phyloP scores from a whole-genome alignment of 2,113 vertebrate species.

The Sarotherodon lohbergeri region DNA sequence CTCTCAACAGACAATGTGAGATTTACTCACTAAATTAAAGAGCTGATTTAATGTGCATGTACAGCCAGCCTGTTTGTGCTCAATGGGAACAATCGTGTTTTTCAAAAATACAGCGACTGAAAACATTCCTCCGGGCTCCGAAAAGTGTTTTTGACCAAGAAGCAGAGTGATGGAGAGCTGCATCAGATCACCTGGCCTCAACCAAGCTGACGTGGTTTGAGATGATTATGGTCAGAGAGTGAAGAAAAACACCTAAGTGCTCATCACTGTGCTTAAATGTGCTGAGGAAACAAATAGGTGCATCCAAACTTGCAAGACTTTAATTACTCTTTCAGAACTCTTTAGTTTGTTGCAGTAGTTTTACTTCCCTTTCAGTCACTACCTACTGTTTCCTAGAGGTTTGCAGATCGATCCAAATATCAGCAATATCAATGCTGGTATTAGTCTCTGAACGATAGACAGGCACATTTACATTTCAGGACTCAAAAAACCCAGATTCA shows the following conservation, averaged over 20 bases:
- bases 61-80: not conserved
- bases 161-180: not conserved
- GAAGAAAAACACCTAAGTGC: not conserved
- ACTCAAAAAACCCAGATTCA: not conserved
- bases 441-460: not conserved
- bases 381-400: not conserved
- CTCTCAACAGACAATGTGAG: not conserved
- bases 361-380: not conserved
- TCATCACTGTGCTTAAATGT: not conserved
- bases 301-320: not conserved
- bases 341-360: not conserved
- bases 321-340: not conserved
- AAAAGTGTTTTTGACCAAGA: not conserved
- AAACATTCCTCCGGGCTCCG: not conserved
- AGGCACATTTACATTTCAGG: not conserved
- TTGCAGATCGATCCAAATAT: not conserved
- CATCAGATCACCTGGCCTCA: not conserved
- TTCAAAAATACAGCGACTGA: not conserved
- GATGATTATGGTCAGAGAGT: not conserved
- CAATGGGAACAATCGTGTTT: not conserved
- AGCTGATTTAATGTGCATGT: not conserved
- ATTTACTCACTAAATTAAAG: not conserved
- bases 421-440: rapidly evolving
- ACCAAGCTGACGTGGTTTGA: not conserved
- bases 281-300: not conserved